Conservation (phyloP, 2,888 invertebrate genomes). For the Sarcophaga variegata region DNA sequence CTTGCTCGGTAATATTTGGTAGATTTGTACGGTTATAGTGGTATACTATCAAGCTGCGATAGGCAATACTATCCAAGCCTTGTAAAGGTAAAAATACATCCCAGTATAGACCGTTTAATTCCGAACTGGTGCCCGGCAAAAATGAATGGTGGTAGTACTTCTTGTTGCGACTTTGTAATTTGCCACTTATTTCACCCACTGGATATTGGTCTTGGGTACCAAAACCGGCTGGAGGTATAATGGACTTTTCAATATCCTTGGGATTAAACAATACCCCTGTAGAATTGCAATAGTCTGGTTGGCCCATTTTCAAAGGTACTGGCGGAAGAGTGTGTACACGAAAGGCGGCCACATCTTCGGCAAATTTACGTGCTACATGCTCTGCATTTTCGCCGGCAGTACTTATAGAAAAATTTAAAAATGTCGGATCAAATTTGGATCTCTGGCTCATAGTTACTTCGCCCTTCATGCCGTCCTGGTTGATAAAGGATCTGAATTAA, state of each 20-base stretch:
- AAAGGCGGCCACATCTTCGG: constrained; percentile 88
- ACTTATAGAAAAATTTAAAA: constrained; percentile 87
- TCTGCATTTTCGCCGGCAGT: constrained; percentile 86
- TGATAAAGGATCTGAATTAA: constrained; percentile 84
- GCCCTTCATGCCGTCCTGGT: constrained; percentile 91
- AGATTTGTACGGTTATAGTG: constrained; percentile 77
- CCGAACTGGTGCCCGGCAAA: constrained; percentile 87
- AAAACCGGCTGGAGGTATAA: constrained; percentile 87
- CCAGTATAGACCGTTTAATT: constrained; percentile 89
- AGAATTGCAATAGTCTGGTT: constrained; percentile 85
- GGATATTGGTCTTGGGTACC: constrained; percentile 93
- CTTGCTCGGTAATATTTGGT: constrained; percentile 76
- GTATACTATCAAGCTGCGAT: constrained; percentile 86
- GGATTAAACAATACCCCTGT: constrained; percentile 92
- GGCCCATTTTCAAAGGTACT: constrained; percentile 83
- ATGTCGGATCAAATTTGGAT: constrained; percentile 92
- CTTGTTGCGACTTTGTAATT: constrained; percentile 88
- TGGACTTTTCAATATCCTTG: constrained; percentile 83
- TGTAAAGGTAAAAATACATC: constrained; percentile 93
- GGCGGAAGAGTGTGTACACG: constrained; percentile 88
- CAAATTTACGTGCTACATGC: constrained; percentile 87
- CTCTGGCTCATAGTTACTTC: constrained; percentile 89
- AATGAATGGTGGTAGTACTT: constrained; percentile 86
- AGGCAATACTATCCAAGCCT: constrained; percentile 90
- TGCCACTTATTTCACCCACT: constrained; percentile 94